Base-by-base conservation (phyloP, 2,888 invertebrate species). In the Argyresthia goedartella region DNA sequence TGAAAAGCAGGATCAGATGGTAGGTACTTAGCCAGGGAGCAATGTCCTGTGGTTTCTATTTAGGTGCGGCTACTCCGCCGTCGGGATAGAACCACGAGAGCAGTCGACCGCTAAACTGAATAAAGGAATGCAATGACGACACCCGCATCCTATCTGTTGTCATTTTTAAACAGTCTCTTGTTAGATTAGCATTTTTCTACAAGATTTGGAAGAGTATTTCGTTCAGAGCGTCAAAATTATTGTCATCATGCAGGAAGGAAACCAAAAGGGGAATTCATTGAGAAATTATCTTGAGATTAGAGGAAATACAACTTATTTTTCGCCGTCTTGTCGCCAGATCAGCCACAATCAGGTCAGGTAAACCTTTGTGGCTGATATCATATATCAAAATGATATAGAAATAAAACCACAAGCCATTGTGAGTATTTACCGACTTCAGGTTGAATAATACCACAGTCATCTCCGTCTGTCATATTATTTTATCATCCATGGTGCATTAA, bases 31-130 rank as follows among this genome's bases (percentile, higher is more conserved):
- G 64, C 62, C 64, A 67, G 85, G 81, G 86, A 78, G 84, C 86
- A 86, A 82, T 77, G 85, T 81, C 86, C 81, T 84, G 80, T 68
- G 76, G 82, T 86, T 82, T 85, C 86, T 86, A 86, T 86, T 85
- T 86, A 85, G 82, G 85, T 84, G 81, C 84, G 69, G 78, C 81
- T 80, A 69, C 82, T 81, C 69, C 67, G 76, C 63, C 47, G 45
- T 13, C 80, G 79, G 73, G 76, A 76, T 77, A 74, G 69, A 79
- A 75, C 78, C 76, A 76, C 69, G 73, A 72, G 65, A 68, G 78
- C 81, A 78, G 72, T 81, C 76, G 69, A 73, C 75, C 77, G 77
- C 72, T 73, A 71, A 72, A 75, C 72, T 59, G 72, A 73, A 77
- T 76, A 73, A 73, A 76, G 74, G 77, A 81, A 80, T 76, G 73